Conservation (phyloP, 2,797 vertebrate genomes). For the Epinephelus awoara region DNA sequence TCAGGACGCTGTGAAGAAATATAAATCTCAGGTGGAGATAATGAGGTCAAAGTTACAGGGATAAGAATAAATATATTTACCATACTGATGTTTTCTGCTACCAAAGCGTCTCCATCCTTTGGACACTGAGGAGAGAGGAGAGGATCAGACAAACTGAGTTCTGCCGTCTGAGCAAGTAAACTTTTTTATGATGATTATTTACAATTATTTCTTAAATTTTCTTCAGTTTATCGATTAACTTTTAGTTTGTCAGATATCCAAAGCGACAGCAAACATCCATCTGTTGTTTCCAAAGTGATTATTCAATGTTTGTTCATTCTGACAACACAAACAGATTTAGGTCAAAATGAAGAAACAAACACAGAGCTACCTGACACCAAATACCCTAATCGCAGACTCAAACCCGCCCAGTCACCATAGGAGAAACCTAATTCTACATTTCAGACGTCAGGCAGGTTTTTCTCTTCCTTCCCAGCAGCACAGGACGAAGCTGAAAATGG, state of each 20-base stretch:
- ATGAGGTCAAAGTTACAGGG: not conserved
- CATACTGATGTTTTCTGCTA: conserved; percentile 81
- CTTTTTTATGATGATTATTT: too few species aligned
- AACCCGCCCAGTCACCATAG: not conserved
- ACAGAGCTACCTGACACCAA: not conserved
- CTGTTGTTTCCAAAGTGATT: not conserved
- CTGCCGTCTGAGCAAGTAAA: not conserved
- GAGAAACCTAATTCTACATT: not conserved
- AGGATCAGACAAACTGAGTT: conserved; percentile 8
- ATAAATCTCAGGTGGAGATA: not conserved
- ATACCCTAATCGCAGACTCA: not conserved
- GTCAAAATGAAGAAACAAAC: not conserved
- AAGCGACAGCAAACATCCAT: not conserved
- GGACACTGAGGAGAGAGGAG: conserved; percentile 67
- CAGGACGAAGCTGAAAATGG: not conserved
- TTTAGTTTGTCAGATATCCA: not conserved
- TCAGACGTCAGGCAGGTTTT: too few species aligned
- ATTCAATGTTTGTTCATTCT: not conserved
- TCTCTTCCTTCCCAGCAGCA: not conserved
- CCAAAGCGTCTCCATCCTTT: conserved; percentile 80
- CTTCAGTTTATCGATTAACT: not conserved
- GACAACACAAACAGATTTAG: not conserved
- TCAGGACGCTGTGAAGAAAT: not conserved
- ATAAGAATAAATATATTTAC: conserved; percentile 59
- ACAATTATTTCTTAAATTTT: not conserved